phyloP scores from a whole-genome alignment of 2,113 vertebrate genomes.

The Perccottus glenii region DNA sequence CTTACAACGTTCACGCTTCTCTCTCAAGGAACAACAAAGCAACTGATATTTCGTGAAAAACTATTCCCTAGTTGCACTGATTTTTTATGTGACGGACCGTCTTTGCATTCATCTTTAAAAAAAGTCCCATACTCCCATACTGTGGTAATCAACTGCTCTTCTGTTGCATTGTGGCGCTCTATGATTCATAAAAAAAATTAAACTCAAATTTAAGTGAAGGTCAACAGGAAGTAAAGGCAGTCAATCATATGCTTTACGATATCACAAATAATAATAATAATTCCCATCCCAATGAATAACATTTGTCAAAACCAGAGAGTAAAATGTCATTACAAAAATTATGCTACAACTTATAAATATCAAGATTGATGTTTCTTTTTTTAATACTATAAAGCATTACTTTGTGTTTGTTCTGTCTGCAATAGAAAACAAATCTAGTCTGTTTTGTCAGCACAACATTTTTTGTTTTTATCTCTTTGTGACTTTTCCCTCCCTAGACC shows the following conservation, averaged over 20 bases:
- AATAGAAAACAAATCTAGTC: slow-evolving; percentile 12
- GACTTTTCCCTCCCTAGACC: slow-evolving; percentile 33
- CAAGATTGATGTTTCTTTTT: slow-evolving; percentile 38
- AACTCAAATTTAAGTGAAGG: slow-evolving; percentile 17
- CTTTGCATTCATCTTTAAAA: slow-evolving; percentile 33
- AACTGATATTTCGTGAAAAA: slow-evolving; percentile 48
- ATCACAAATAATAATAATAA: too few species aligned
- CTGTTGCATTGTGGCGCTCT: slow-evolving; percentile 45
- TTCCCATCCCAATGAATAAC: slow-evolving; percentile 13
- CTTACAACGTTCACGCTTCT: slow-evolving; percentile 53
- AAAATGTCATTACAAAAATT: slow-evolving; percentile 25
- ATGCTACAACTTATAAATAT: slow-evolving; percentile 40
- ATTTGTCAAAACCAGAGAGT: slow-evolving; percentile 23
- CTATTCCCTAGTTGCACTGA: slow-evolving; percentile 44
- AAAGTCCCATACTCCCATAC: slow-evolving; percentile 42
- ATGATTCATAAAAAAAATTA: slow-evolving; percentile 38
- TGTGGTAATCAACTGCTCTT: slow-evolving; percentile 47
- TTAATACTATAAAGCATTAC: slow-evolving; percentile 12
- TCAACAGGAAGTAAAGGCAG: slow-evolving; percentile 40
- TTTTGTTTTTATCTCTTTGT: slow-evolving; percentile 46
- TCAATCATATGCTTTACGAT: slow-evolving; percentile 45
- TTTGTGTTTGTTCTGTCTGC: slow-evolving; percentile 12
- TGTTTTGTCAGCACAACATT: slow-evolving; percentile 28
- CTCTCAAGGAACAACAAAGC: slow-evolving; percentile 46
- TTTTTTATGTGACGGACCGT: slow-evolving; percentile 52